Conservation (phyloP, 2,888 invertebrate genomes). For the Cecidostiba fungosa region DNA sequence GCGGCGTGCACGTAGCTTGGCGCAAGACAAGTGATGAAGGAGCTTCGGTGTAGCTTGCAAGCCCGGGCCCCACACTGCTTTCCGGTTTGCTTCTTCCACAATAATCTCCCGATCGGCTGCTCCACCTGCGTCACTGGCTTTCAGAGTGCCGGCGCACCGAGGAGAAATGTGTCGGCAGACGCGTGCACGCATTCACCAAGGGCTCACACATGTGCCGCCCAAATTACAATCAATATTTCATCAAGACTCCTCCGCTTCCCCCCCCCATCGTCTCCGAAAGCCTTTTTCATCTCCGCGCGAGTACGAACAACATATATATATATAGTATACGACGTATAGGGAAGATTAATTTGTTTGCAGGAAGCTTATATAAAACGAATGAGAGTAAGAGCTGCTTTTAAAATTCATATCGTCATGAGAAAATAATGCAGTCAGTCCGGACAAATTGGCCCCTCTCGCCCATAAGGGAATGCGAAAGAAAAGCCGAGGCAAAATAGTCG, state of each 20-base stretch:
- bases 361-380: neutral
- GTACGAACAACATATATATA: neutral
- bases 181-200: slow-evolving; percentile 28
- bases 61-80: slow-evolving; percentile 69
- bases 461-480: neutral
- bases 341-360: slow-evolving; percentile 8
- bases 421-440: slow-evolving; percentile 17
- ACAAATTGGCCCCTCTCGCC: slow-evolving; percentile 36
- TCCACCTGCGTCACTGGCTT: slow-evolving; percentile 72
- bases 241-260: slow-evolving; percentile 25
- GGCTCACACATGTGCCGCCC: slow-evolving; percentile 46
- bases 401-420: neutral
- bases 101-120: slow-evolving; percentile 74
- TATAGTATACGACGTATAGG: neutral
- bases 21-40: slow-evolving; percentile 43
- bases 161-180: slow-evolving; percentile 51
- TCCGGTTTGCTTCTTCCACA: slow-evolving; percentile 73
- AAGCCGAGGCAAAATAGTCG: neutral
- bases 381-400: neutral
- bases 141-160: slow-evolving; percentile 26
- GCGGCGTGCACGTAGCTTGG: neutral
- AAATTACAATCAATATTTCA: slow-evolving; percentile 63
- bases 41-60: slow-evolving; percentile 17
- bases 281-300: neutral
- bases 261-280: neutral